phyloP scores from a whole-genome alignment of 1,140 invertebrate genomes.

The Triops longicaudatus region DNA sequence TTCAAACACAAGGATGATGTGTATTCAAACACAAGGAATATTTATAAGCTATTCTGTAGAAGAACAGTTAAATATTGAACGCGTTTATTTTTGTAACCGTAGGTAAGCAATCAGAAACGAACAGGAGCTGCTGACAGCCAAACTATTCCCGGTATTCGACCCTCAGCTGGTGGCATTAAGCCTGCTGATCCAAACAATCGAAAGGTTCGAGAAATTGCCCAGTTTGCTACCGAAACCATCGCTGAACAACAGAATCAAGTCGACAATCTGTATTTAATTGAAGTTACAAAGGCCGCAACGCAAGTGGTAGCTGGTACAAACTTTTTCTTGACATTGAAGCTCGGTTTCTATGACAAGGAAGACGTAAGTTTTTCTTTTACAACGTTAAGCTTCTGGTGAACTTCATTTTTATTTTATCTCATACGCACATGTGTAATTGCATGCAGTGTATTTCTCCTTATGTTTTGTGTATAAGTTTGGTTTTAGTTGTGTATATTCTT shows the following conservation, averaged over 20 bases:
- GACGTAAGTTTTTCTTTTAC: not conserved
- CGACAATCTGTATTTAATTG: not conserved
- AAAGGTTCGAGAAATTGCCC: not conserved
- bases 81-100: too few species aligned
- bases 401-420: not conserved
- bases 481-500: too few species aligned
- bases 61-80: too few species aligned
- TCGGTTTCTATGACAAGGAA: not conserved
- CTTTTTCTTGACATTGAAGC: not conserved
- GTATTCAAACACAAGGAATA: too few species aligned
- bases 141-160: too few species aligned
- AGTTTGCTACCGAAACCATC: constrained; percentile 16
- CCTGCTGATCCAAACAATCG: not conserved
- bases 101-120: too few species aligned
- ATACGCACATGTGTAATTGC: too few species aligned
- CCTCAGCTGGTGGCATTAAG: not conserved
- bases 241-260: not conserved
- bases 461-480: too few species aligned
- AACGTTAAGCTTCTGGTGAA: not conserved
- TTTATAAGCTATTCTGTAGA: too few species aligned
- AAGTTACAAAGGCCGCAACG: not conserved
- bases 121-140: not conserved
- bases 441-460: too few species aligned
- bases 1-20: too few species aligned
- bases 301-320: constrained; percentile 17